Conservation (phyloP, 37 sponge, comb jelly and placozoan genomes). For the Cliona cf. orientalis region DNA sequence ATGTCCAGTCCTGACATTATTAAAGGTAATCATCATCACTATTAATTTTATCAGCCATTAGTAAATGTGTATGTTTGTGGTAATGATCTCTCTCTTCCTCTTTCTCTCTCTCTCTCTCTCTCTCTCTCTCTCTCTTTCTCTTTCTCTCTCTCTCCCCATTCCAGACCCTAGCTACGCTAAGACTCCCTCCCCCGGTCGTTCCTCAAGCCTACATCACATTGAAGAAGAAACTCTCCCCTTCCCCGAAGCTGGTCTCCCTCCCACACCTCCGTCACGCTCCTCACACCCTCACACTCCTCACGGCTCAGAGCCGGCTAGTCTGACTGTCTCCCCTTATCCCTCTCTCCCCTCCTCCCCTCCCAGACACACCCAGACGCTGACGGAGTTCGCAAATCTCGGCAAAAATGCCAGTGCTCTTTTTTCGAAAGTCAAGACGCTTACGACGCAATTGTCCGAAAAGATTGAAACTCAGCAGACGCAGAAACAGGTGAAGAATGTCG, state of each 20-base stretch:
- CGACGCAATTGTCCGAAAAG: background rate
- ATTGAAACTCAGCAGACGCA: background rate
- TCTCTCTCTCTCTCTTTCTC: conserved; percentile 1
- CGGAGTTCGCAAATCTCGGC: background rate
- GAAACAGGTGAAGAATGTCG: too few relatives aligned
- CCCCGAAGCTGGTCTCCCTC: conserved; percentile 25
- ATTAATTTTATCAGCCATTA: too few relatives aligned
- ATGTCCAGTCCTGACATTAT: too few relatives aligned
- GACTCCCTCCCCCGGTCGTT: background rate
- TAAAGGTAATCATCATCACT: too few relatives aligned
- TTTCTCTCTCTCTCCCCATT: background rate
- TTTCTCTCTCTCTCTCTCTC: background rate
- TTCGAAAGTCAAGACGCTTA: background rate
- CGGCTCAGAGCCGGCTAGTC: conserved; percentile 16
- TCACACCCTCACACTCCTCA: background rate
- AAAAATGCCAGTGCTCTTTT: background rate
- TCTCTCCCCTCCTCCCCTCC: conserved; percentile 31
- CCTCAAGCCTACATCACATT: background rate
- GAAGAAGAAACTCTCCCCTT: conserved; percentile 23
- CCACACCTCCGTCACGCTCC: background rate
- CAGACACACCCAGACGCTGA: too few relatives aligned
- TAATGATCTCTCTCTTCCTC: background rate
- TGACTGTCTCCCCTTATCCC: conserved; percentile 19
- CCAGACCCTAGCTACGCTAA: background rate
- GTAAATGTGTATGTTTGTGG: background rate